Conservation (phyloP, 2,797 vertebrate genomes). For the Capromys pilorides region DNA sequence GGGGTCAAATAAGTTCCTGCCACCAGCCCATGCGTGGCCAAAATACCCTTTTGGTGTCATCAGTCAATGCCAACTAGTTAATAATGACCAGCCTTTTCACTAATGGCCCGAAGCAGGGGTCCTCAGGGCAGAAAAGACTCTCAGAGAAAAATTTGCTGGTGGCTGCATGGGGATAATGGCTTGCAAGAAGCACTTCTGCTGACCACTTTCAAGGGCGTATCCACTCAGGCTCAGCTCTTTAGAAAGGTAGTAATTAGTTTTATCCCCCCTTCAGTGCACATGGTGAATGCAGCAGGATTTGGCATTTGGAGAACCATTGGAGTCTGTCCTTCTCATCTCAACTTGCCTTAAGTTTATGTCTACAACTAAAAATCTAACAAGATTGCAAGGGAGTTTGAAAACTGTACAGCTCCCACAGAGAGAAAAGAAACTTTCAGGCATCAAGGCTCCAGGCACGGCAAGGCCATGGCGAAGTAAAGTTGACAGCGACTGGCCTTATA, state of each 20-base stretch:
- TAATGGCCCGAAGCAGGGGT: constrained; percentile 79
- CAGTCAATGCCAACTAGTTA: constrained; percentile 85
- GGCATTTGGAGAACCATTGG: constrained; percentile 69
- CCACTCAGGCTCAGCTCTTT: constrained; percentile 31
- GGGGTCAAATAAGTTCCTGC: constrained; percentile 81
- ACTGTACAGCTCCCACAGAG: neutral
- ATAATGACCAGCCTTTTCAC: constrained; percentile 78
- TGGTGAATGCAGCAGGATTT: constrained; percentile 26
- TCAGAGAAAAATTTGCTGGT: constrained; percentile 13
- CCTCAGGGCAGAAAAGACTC: neutral
- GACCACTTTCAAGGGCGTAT: constrained; percentile 51
- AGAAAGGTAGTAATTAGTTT: constrained; percentile 51
- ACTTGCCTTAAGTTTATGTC: constrained; percentile 40
- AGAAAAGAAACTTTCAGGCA: constrained; percentile 42
- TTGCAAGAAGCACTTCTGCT: neutral
- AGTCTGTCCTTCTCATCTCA: constrained; percentile 53
- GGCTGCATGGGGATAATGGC: neutral
- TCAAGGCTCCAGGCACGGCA: neutral
- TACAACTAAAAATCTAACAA: constrained; percentile 62
- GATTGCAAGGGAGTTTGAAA: neutral
- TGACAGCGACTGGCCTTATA: neutral
- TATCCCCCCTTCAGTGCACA: constrained; percentile 38
- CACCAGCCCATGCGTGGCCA: constrained; percentile 80
- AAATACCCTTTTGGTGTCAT: constrained; percentile 71
- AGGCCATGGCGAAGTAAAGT: neutral